Evolutionary conservation across 2,113 vertebrate genomes (phyloP).

Genomic region (Bos indicus): DNA sequence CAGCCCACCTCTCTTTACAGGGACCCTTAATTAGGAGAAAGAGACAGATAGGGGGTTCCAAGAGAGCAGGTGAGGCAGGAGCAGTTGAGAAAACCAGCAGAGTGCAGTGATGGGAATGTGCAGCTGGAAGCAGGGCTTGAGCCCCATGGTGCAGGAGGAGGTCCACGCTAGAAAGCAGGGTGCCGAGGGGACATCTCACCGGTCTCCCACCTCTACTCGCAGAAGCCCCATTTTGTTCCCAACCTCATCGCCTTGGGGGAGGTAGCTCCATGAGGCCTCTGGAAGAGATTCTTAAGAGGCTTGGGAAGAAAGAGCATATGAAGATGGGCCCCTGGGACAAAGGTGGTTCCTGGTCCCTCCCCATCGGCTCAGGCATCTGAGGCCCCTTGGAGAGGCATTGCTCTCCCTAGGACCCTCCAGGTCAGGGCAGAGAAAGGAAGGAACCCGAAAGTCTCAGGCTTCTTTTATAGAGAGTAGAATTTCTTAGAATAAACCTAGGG

Average conservation of each 20-base stretch:
- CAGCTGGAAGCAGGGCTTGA: neutral
- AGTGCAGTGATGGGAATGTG: neutral
- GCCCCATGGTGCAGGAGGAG: neutral
- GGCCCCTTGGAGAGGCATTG: neutral
- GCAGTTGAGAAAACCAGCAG: neutral
- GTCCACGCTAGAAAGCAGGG: neutral
- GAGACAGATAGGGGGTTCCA: neutral
- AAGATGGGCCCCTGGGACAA: neutral
- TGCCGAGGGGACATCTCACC: neutral
- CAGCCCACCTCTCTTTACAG: constrained; percentile 30
- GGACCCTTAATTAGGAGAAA: constrained; percentile 24
- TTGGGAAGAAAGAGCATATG: neutral
- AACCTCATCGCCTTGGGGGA: neutral
- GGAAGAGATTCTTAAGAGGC: neutral
- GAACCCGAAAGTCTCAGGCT: neutral
- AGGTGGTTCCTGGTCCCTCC: neutral
- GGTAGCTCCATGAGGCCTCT: neutral
- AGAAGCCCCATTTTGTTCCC: neutral
- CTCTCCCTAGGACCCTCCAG: neutral
- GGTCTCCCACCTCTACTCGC: neutral
- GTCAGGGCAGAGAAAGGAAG: neutral
- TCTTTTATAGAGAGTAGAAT: neutral
- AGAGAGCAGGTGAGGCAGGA: neutral
- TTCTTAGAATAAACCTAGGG: neutral
- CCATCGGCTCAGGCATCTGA: neutral